Percentiles rank a stretch among this genome's conserved stretches.
Evolutionary conservation across 2,888 invertebrate genomes (phyloP).

Genomic region (Xanthorhoe spadicearia): DNA sequence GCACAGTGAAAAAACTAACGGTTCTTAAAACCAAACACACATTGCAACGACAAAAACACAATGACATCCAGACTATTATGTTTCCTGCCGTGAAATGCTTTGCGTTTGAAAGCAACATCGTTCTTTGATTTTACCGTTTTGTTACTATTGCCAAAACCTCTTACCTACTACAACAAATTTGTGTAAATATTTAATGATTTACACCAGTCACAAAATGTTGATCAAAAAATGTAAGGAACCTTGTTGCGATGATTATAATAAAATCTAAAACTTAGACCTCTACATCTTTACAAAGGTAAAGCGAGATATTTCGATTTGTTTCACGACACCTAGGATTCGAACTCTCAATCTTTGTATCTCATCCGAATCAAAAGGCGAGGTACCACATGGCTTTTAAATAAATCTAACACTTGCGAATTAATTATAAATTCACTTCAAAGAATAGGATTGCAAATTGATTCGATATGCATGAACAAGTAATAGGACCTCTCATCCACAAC

Average conservation of each 20-base stretch:
- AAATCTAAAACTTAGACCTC: too few species aligned
- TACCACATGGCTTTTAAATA: background rate
- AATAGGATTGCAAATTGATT: slow-evolving; percentile 4
- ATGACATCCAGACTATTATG: slow-evolving; percentile 74
- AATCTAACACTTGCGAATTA: background rate
- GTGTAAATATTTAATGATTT: background rate
- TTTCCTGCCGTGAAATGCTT: slow-evolving; percentile 72
- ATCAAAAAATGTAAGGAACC: too few species aligned
- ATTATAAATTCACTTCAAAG: background rate
- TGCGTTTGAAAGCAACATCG: slow-evolving; percentile 51
- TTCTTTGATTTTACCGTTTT: slow-evolving; percentile 6
- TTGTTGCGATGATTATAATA: too few species aligned
- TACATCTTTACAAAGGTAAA: too few species aligned
- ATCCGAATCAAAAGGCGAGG: background rate
- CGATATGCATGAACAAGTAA: slow-evolving; percentile 38
- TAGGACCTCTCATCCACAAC: slow-evolving; percentile 36
- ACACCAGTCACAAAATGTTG: background rate
- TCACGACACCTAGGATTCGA: too few species aligned
- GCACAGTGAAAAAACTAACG: slow-evolving; percentile 73
- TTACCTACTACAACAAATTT: background rate
- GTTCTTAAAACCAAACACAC: slow-evolving; percentile 76
- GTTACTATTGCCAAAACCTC: background rate
- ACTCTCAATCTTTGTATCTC: too few species aligned
- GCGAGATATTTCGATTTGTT: too few species aligned
- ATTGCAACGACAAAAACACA: slow-evolving; percentile 78